Evolutionary conservation across 2,113 vertebrate species (phyloP).

Genomic region (Pachycephala philippinensis): DNA sequence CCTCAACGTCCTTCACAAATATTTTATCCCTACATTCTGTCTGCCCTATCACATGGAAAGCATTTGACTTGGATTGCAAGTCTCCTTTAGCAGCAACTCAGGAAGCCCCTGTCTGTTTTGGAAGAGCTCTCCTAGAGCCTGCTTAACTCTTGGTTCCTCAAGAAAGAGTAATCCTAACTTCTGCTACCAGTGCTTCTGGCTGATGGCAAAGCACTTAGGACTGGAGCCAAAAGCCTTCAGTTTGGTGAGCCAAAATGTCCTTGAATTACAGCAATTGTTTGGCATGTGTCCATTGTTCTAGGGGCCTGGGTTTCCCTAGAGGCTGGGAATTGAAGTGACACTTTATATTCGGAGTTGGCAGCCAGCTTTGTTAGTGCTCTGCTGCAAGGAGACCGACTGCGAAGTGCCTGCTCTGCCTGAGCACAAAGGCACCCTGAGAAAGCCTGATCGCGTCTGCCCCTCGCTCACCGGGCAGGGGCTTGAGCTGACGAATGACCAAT

Average conservation of each 20-base stretch:
- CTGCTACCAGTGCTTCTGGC: neutral
- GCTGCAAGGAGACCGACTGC: neutral
- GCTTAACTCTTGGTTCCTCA: neutral
- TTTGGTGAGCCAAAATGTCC: constrained; percentile 34
- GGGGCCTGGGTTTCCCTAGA: constrained; percentile 33
- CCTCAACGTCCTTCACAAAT: neutral
- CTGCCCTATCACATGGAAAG: neutral
- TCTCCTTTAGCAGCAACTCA: neutral
- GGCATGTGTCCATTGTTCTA: constrained; percentile 45
- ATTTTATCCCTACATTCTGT: neutral
- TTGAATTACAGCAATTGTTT: constrained; percentile 42
- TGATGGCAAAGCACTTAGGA: constrained; percentile 16
- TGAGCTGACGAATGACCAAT: neutral
- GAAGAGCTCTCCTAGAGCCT: neutral
- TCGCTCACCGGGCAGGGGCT: neutral
- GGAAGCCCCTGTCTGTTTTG: neutral
- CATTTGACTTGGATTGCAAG: neutral
- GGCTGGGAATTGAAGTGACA: constrained; percentile 45
- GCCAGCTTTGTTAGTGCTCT: neutral
- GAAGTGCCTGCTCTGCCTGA: neutral
- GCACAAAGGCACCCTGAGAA: constrained; percentile 28
- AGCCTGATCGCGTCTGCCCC: neutral
- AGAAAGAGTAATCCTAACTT: constrained; percentile 1
- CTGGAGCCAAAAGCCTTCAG: constrained; percentile 13
- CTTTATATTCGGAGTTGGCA: constrained; percentile 20